Evolutionary conservation across 2,113 vertebrate species (phyloP).

Genomic region (Heloderma charlesbogerti): DNA sequence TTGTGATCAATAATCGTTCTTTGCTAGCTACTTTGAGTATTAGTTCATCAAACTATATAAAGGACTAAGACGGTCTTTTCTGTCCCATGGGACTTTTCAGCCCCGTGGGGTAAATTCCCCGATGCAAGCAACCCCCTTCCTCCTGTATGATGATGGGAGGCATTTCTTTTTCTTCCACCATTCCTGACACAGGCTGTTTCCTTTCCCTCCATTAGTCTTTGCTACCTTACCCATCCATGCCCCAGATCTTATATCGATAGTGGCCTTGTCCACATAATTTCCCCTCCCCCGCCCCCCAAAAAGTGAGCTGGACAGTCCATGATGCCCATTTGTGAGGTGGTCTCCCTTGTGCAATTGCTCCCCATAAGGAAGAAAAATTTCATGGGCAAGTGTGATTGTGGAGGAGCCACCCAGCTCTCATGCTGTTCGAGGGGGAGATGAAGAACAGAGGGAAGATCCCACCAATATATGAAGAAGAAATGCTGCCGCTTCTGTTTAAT

Average conservation of each 20-base stretch:
- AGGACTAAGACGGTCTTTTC: neutral
- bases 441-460: neutral
- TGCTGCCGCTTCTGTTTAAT: neutral
- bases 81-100: neutral
- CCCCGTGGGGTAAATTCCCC: neutral
- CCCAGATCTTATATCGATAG: neutral
- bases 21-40: neutral
- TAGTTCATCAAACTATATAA: neutral
- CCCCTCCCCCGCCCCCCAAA: too few relatives aligned
- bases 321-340: neutral
- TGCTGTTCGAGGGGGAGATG: neutral
- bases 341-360: neutral
- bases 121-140: neutral
- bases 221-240: neutral
- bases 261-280: neutral
- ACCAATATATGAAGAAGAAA: too few relatives aligned
- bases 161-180: neutral
- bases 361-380: neutral
- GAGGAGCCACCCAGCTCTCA: neutral
- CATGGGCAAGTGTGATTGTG: neutral
- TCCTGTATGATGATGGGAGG: neutral
- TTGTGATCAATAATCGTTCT: neutral
- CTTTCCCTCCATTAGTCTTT: neutral
- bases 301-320: neutral
- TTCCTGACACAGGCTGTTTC: neutral